Base-by-base conservation (phyloP, 2,888 invertebrate genomes). In the Polietes domitor region DNA sequence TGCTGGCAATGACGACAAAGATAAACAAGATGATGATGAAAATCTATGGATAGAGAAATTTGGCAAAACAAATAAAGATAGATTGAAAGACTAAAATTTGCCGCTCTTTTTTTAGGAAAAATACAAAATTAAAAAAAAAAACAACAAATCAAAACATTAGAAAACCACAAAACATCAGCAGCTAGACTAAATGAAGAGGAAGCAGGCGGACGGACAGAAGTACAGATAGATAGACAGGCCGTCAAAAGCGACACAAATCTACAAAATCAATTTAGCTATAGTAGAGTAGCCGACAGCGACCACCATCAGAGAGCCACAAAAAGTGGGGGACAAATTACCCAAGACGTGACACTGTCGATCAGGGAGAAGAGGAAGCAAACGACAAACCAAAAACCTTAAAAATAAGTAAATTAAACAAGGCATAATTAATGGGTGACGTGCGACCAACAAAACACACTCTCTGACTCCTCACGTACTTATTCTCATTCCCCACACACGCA, bases 341-440 rank as follows among this genome's bases (percentile, higher is more conserved):
- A 4, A 32, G 9, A 32, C 4, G 4, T 32, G 9, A 6, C 9
- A 9, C 32, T 32, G 4, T 32, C 9, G 9, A 32, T 32, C 32
- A 32, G 5, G 9, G 4, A 6, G 32, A 32, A 65, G 2, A 37
- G 32, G 32, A 37, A 63, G 32, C 65, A 19, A 12, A 65, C 21
- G 21, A 15, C 17, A 32, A 65, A 68, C 7, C 21, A 10, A 47
- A 68, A 21, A 65, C 19, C 65, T 55, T 71, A 71, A 71, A 72
- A 53, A 68, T 58, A 58, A 72, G 55, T 58, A 72, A 72, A 55
- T 58, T 72, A 37, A 72, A 72, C 55, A 72, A 72, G 72, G 12
- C 55, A 72, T 72, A 72, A 72, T 72, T 72, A 72, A 72, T 72
- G 72, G 58, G 58, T 72, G 72, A 72, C 72, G 72, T 72, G 72